Evolutionary conservation across 2,888 invertebrate species (phyloP).

Genomic region (Stenotaenia linearis): DNA sequence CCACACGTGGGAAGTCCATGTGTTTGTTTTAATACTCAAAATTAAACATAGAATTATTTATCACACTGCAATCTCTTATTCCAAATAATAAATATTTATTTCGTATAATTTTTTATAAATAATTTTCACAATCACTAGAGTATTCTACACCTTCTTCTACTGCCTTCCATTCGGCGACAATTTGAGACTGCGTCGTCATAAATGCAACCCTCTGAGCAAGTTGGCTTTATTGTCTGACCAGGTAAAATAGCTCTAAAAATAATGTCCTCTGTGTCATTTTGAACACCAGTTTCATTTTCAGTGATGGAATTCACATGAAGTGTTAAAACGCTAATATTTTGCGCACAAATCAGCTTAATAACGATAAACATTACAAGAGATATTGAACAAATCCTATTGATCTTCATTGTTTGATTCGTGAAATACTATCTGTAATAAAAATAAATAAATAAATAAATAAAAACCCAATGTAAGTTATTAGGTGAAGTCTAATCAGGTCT

Average conservation of each 20-base stretch:
- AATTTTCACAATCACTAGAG: too few species aligned
- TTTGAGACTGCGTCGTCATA: background rate
- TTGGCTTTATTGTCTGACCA: background rate
- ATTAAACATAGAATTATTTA: too few species aligned
- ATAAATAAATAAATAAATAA: background rate
- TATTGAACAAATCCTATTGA: background rate
- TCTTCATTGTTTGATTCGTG: background rate
- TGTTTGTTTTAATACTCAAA: too few species aligned
- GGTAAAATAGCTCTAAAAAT: background rate
- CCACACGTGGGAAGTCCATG: too few species aligned
- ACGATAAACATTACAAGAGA: background rate
- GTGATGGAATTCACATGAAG: background rate
- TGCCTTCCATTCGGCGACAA: background rate
- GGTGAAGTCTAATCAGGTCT: too few species aligned
- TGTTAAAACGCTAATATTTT: background rate
- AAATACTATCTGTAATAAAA: background rate
- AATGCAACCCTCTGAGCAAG: background rate
- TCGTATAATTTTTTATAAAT: too few species aligned
- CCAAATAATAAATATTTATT: too few species aligned
- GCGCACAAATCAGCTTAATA: background rate
- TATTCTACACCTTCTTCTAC: background rate
- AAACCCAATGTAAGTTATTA: background rate
- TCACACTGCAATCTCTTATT: too few species aligned
- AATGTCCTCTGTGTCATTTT: background rate
- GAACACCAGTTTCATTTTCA: background rate